These are phyloP conservation scores for Tetropium fuscum DNA, from an alignment of 2,888 invertebrate species.

Conservation along the genomic window DNA sequence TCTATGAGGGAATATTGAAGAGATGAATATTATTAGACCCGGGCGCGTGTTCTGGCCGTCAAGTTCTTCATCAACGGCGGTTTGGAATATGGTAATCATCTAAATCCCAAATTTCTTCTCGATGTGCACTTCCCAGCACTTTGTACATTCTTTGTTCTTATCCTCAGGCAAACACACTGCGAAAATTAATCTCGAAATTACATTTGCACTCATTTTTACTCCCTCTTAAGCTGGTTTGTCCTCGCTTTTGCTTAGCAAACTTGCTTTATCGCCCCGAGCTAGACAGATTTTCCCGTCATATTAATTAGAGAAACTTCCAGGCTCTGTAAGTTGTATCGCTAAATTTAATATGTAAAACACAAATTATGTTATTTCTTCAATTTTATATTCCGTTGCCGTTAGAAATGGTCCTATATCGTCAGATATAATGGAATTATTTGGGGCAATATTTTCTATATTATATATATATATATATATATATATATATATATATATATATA, in stretches of 20 bases:
- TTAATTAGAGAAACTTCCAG: constrained; percentile 55
- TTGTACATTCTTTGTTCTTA: constrained; percentile 46
- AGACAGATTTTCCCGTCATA: constrained; percentile 57
- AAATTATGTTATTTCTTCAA: constrained; percentile 20
- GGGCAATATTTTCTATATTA: too few species aligned
- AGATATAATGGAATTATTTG: not conserved
- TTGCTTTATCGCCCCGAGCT: constrained; percentile 52
- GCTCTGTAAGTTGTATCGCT: constrained; percentile 32
- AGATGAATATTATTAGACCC: too few species aligned
- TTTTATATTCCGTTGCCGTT: too few species aligned
- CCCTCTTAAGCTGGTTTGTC: constrained; percentile 59
- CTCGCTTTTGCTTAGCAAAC: constrained; percentile 52
- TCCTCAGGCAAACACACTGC: constrained; percentile 53
- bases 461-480: too few species aligned
- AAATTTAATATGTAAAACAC: constrained; percentile 35
- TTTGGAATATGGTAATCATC: constrained; percentile 41
- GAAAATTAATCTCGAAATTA: constrained; percentile 72
- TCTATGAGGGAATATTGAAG: too few species aligned
- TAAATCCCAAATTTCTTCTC: constrained; percentile 37
- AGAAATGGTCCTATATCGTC: too few species aligned
- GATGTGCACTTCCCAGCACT: constrained; percentile 39
- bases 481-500: too few species aligned
- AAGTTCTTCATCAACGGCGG: constrained; percentile 28
- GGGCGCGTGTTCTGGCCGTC: not conserved
- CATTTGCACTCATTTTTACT: constrained; percentile 70